Evolutionary conservation across 2,797 vertebrate genomes (phyloP).

Genomic region (Enteromius paludinosus): DNA sequence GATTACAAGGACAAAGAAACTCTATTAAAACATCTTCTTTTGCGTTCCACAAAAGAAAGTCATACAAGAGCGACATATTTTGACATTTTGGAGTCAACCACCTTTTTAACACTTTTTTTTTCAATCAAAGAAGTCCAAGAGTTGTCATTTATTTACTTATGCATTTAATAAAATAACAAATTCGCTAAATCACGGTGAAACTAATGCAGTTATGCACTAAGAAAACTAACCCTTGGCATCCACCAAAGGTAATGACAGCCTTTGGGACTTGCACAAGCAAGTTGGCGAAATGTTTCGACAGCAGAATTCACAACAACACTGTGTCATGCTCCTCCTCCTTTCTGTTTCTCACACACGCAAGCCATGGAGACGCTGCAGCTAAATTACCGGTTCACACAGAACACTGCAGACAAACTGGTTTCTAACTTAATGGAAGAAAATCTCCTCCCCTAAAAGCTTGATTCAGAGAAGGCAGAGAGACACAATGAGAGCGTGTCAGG

Average conservation of each 20-base stretch:
- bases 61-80: neutral
- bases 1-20: neutral
- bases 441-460: slow-evolving; percentile 13
- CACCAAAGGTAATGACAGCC: slow-evolving; percentile 4
- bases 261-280: slow-evolving; percentile 50
- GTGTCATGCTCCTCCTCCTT: slow-evolving; percentile 18
- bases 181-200: neutral
- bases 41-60: neutral
- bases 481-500: slow-evolving; percentile 22
- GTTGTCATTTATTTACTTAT: neutral
- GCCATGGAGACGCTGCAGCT: slow-evolving; percentile 1
- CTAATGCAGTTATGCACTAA: slow-evolving; percentile 9
- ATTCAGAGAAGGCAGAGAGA: slow-evolving; percentile 1
- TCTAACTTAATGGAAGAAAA: slow-evolving; percentile 2
- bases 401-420: slow-evolving; percentile 45
- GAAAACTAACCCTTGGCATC: slow-evolving; percentile 24
- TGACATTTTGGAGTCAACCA: neutral
- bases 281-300: slow-evolving; percentile 38
- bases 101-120: neutral
- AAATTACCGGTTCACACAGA: slow-evolving; percentile 45
- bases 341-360: slow-evolving; percentile 22
- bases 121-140: neutral
- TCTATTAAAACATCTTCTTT: neutral
- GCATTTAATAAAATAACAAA: neutral
- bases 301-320: slow-evolving; percentile 20